Conservation (phyloP, 92 coral and sea anemone species). For the Blastomussa wellsi region DNA sequence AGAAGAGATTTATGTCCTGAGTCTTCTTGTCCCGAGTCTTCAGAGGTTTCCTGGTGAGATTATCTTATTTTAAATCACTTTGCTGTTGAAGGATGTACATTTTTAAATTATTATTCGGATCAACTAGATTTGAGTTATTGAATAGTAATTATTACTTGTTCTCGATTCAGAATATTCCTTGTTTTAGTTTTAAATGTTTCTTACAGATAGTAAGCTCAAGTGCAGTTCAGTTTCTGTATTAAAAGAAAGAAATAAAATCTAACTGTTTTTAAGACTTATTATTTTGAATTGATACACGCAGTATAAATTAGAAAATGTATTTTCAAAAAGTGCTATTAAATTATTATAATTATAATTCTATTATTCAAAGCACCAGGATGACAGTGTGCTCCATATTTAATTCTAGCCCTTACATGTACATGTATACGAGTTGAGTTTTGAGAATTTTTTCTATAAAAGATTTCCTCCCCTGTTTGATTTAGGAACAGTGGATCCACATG, state of each 20-base stretch:
- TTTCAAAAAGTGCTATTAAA: no score
- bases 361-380: background rate
- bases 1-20: background rate
- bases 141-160: background rate
- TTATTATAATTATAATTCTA: no score
- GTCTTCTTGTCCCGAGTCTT: background rate
- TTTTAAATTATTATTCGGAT: background rate
- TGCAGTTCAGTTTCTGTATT: no score
- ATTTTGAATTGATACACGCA: no score
- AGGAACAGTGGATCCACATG: no score
- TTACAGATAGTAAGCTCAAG: no score
- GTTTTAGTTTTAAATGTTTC: background rate
- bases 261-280: no score
- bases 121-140: background rate
- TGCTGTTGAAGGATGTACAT: background rate
- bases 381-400: background rate
- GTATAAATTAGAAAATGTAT: no score
- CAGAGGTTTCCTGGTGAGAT: background rate
- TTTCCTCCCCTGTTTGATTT: no score
- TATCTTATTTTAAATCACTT: background rate
- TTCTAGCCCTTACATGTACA: no score
- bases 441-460: no score
- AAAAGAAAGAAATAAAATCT: no score
- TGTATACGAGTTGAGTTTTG: background rate
- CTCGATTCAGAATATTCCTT: background rate